Base-by-base conservation (phyloP, 2,797 vertebrate genomes). In the Ciconia nigra region DNA sequence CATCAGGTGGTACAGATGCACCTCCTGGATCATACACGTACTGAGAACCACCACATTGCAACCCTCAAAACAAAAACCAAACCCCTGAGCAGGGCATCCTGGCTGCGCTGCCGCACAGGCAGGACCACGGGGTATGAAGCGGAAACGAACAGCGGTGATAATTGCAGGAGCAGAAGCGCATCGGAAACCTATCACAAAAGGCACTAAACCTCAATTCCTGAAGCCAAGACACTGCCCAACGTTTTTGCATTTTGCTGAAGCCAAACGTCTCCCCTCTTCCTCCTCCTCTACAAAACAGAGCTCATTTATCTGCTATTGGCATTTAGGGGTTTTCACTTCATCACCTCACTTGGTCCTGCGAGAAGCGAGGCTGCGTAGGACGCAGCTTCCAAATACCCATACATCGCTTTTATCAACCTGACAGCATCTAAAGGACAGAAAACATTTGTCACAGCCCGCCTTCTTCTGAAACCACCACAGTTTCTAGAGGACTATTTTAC, bases 301-400 rank as follows among this genome's bases (percentile, higher is more conserved):
- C 42, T 29, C 37, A 3, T 70, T 54, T 17, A 37, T 31, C 37
- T 33, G 47, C 35, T 17, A 1, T 19, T 59, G 49, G 46, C 22
- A 18, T 57, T 42, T 7, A 41, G n/a, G 11, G 28, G n/a, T 10
- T 47, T 58, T 41, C 76, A 51, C 49, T 41, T 29, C 42, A 28
- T 25, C 69, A 15, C 22, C 49, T 37, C 10, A 0, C 59, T 19
- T 2, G 4, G 33, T 59, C 55, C 84, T 14, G 15, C 0, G 10
- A 29, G 49, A 49, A 52, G 31, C 1, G 3, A 29, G 11, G 44
- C 70, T n/a, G 81, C 24, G 4, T 2, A 31, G 29, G 42, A 46
- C 0, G 0, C 4, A 0, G n/a, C 70, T 71, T 25, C 71, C 57
- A 33, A 26, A 52, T 5, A 18, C 57, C 33, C 2, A 1, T 6